These are phyloP conservation scores for Cardiocondyla obscurior DNA, from an alignment of 1,140 invertebrate species.

Conservation along the genomic window DNA sequence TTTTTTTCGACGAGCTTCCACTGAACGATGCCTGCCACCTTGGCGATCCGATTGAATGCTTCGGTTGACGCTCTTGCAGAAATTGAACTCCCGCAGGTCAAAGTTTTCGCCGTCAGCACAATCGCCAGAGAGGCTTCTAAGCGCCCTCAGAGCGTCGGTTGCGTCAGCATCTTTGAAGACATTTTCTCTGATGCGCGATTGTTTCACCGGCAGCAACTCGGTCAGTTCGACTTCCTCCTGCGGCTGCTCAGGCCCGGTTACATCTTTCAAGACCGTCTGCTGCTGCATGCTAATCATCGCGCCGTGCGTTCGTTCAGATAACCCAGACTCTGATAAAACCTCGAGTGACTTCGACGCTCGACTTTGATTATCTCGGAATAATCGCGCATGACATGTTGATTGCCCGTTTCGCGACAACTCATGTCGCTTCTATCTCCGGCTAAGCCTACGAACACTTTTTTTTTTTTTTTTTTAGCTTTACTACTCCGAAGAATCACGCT, in stretches of 20 bases:
- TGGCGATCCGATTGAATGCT: slow-evolving; percentile 4
- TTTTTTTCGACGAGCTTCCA: not conserved
- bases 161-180: slow-evolving; percentile 43
- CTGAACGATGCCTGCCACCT: not conserved
- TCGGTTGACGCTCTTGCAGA: slow-evolving; percentile 30
- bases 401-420: not conserved
- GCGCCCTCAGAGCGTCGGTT: slow-evolving; percentile 77
- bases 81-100: not conserved
- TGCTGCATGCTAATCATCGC: slow-evolving; percentile 58
- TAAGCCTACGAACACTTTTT: not conserved
- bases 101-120: slow-evolving; percentile 61
- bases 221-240: slow-evolving; percentile 80
- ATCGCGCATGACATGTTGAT: not conserved
- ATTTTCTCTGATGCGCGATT: slow-evolving; percentile 75
- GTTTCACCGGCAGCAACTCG: slow-evolving; percentile 80
- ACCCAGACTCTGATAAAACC: not conserved
- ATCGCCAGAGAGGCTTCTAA: slow-evolving; percentile 74
- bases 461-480: no score
- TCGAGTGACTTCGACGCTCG: slow-evolving; percentile 58
- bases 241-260: slow-evolving; percentile 60
- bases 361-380: slow-evolving; percentile 26
- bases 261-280: slow-evolving; percentile 55
- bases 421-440: not conserved
- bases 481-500: not conserved
- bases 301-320: slow-evolving; percentile 6